Evolutionary conservation across 2,113 vertebrate genomes (phyloP).

Genomic region (Peromyscus polionotus): DNA sequence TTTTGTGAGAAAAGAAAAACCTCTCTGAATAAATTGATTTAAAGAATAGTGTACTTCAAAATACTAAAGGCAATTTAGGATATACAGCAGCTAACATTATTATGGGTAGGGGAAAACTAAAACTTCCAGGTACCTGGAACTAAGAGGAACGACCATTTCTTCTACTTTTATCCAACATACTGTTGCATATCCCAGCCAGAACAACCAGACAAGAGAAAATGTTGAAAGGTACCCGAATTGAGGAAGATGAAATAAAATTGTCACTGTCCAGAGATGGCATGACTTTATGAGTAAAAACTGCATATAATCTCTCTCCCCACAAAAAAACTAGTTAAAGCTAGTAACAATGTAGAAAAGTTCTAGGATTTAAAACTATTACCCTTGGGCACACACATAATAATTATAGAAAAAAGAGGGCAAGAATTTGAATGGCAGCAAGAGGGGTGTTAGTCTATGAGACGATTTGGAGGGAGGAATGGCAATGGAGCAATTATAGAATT

Average conservation of each 20-base stretch:
- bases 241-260: not conserved
- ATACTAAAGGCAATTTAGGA: not conserved
- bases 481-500: not conserved
- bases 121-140: not conserved
- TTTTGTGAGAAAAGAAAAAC: not conserved
- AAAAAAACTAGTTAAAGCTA: not conserved
- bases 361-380: not conserved
- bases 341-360: not conserved
- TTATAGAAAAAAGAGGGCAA: not conserved
- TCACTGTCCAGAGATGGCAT: not conserved
- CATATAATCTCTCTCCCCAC: not conserved
- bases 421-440: not conserved
- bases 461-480: not conserved
- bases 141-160: not conserved
- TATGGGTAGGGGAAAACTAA: not conserved
- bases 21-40: not conserved
- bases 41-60: not conserved
- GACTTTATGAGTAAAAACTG: not conserved
- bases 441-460: not conserved
- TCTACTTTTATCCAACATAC: not conserved
- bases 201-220: not conserved
- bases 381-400: not conserved
- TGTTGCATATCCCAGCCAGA: not conserved
- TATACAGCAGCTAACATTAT: not conserved
- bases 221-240: not conserved